Base-by-base conservation (phyloP, 2,888 invertebrate genomes). In the Seladonia tumulorum region DNA sequence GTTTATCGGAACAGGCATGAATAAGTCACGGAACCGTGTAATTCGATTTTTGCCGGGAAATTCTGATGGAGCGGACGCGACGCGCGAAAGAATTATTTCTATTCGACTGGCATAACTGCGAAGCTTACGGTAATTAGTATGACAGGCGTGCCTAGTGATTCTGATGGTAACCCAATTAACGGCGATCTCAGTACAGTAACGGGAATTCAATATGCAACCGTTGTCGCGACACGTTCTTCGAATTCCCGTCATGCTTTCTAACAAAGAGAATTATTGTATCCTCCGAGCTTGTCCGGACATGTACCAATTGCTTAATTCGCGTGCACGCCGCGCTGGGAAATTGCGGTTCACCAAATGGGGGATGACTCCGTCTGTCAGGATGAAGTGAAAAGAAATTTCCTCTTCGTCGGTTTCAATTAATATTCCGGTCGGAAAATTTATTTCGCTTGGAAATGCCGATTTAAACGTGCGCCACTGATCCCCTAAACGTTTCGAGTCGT, bases 181-280 rank as follows among this genome's bases (percentile, higher is more conserved):
- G 77, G 78, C 77, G 87, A 87, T 87, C 84, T 82, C 87, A 60
- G 73, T 66, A 72, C 76, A 81, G 77, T 84, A 87, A 87, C 84
- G 79, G 14, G 66, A 76, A 78, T 84, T 79, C 85, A 81, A 88
- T 80, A 79, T 88, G 81, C 79, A 83, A 76, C 82, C 76, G 74
- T 86, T 75, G 81, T 88, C 82, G 76, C 75, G 76, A 66, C 73
- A 71, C 78, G 73, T 77, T 81, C 79, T 83, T 85, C 79, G 85
- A 86, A 89, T 89, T 89, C 82, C 70, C 39, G 83, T 82, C 81
- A 73, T 78, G 81, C 84, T 77, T 76, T 90, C 76, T 78, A 71
- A 71, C 82, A 83, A 82, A 79, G 77, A 68, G 88, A 73, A 77
- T 84, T 85, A 82, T 89, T 77, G 70, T 75, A 72, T 86, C 47